Evolutionary conservation across 1,140 invertebrate species (phyloP).

Genomic region (Leptopilina boulardi): DNA sequence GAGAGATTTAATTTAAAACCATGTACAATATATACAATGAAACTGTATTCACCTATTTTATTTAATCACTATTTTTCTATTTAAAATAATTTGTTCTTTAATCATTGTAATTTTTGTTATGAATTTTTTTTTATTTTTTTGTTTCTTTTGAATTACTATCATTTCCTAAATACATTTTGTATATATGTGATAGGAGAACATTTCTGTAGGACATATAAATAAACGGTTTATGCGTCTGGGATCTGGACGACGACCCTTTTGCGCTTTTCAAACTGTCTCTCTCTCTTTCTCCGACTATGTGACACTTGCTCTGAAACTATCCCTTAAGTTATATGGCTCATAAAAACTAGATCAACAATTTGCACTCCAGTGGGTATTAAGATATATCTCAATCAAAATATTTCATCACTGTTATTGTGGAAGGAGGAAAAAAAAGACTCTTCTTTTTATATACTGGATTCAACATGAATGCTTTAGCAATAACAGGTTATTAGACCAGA

Average conservation of each 20-base stretch:
- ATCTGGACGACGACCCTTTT: constrained; percentile 60
- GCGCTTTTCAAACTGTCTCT: constrained; percentile 44
- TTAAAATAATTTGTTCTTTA: not conserved
- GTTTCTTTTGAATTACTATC: not conserved
- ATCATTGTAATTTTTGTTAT: not conserved
- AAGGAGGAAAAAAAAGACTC: not conserved
- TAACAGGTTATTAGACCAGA: constrained; percentile 10
- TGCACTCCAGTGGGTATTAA: constrained; percentile 45
- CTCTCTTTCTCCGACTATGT: constrained; percentile 52
- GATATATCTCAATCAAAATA: not conserved
- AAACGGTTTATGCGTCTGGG: constrained; percentile 70
- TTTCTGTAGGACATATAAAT: constrained; percentile 73
- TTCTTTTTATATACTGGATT: not conserved
- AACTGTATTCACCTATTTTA: constrained; percentile 6
- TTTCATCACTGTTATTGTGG: too few relatives aligned
- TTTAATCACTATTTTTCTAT: too few relatives aligned
- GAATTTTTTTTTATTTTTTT: too few relatives aligned
- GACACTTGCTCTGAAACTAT: constrained; percentile 46
- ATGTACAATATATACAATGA: not conserved
- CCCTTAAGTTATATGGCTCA: constrained; percentile 70
- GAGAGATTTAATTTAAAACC: constrained; percentile 5
- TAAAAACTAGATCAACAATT: constrained; percentile 74
- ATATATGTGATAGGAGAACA: constrained; percentile 58
- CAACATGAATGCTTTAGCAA: constrained; percentile 12
- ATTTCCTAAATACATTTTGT: constrained; percentile 61